These are phyloP conservation scores for Drosophila repleta DNA, from an alignment of 1,140 invertebrate species.

Conservation along the genomic window DNA sequence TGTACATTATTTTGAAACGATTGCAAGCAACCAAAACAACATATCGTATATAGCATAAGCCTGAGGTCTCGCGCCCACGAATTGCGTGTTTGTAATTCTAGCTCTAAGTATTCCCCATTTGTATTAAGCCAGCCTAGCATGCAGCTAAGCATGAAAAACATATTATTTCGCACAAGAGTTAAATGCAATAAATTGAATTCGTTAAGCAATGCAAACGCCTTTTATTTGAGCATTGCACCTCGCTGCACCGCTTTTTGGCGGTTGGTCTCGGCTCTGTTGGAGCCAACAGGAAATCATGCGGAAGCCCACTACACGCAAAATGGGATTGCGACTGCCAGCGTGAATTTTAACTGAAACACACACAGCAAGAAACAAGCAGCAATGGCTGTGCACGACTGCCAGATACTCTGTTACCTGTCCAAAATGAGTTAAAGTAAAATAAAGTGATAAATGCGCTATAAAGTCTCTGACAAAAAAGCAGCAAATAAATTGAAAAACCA, in stretches of 20 bases:
- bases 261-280: background rate
- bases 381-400: background rate
- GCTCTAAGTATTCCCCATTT: slow-evolving; percentile 28
- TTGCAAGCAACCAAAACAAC: slow-evolving; percentile 74
- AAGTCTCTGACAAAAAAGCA: too few species aligned
- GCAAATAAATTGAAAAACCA: too few species aligned
- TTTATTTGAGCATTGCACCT: slow-evolving; percentile 18
- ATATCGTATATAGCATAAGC: slow-evolving; percentile 64
- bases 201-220: slow-evolving; percentile 33
- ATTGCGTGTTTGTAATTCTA: slow-evolving; percentile 52
- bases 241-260: background rate
- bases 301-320: slow-evolving; percentile 66
- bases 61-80: slow-evolving; percentile 47
- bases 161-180: slow-evolving; percentile 46
- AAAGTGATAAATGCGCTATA: too few species aligned
- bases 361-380: slow-evolving; percentile 9
- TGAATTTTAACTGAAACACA: slow-evolving; percentile 58
- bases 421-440: too few species aligned
- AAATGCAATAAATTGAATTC: slow-evolving; percentile 64
- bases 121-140: slow-evolving; percentile 44
- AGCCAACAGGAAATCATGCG: slow-evolving; percentile 52
- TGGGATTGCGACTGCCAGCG: slow-evolving; percentile 63
- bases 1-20: slow-evolving; percentile 65
- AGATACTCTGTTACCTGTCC: slow-evolving; percentile 14
- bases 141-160: slow-evolving; percentile 67